Conservation (phyloP, 2,113 vertebrate species). For the Cavia porcellus region DNA sequence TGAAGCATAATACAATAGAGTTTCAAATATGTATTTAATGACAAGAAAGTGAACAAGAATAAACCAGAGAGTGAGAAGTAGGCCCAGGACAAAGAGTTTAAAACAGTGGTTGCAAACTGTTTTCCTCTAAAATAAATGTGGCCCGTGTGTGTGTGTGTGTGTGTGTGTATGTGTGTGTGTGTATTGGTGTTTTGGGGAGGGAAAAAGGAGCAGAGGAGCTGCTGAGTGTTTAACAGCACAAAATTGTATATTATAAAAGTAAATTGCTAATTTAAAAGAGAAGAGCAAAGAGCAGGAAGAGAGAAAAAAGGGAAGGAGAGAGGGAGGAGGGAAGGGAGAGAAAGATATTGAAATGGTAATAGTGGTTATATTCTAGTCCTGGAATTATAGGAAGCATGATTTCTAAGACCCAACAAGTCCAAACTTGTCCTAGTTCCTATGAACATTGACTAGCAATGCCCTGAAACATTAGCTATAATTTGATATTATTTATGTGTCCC, state of each 20-base stretch:
- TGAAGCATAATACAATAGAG: neutral
- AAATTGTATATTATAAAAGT: neutral
- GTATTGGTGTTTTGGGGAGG: neutral
- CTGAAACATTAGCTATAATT: neutral
- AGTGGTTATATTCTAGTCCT: neutral
- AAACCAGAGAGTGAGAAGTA: neutral
- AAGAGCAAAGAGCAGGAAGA: neutral
- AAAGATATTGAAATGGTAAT: neutral
- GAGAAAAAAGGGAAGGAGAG: neutral
- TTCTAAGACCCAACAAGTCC: neutral
- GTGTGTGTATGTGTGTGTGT: neutral
- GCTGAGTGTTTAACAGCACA: neutral
- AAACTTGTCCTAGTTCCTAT: neutral
- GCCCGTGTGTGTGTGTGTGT: neutral
- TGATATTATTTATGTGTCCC: neutral
- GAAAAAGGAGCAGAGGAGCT: neutral
- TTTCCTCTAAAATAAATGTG: neutral
- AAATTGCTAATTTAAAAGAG: neutral
- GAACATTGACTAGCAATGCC: neutral
- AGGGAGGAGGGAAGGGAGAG: neutral
- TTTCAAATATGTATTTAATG: neutral
- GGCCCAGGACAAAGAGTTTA: neutral
- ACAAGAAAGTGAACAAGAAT: neutral
- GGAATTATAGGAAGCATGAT: neutral
- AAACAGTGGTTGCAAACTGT: neutral